Evolutionary conservation across 1,140 invertebrate genomes (phyloP).

Genomic region (Calephelis virginiensis): DNA sequence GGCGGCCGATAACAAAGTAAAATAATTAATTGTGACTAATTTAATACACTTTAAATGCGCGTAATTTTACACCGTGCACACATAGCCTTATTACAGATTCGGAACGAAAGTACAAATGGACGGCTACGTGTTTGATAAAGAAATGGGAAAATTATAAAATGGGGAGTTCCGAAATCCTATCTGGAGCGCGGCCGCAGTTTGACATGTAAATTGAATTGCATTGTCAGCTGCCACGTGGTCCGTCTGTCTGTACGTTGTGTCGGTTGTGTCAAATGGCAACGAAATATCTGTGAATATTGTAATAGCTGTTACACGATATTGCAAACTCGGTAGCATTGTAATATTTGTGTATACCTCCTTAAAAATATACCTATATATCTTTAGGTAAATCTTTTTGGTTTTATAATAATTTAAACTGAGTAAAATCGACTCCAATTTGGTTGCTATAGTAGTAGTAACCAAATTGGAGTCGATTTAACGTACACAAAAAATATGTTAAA

Average conservation of each 20-base stretch:
- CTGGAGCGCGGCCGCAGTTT: conserved; percentile 39
- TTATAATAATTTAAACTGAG: too few species aligned
- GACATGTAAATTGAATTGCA: conserved; percentile 57
- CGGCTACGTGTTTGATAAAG: conserved; percentile 25
- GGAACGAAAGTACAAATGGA: conserved; percentile 18
- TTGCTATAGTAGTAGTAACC: too few species aligned
- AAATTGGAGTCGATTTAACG: too few species aligned
- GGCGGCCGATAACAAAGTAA: conserved; percentile 50
- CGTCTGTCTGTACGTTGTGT: conserved; percentile 21
- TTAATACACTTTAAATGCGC: conserved; percentile 38
- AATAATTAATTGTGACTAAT: conserved; percentile 69
- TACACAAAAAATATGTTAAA: too few species aligned
- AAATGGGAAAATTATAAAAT: conserved; percentile 34
- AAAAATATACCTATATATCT: too few species aligned
- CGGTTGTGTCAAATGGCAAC: conserved; percentile 3
- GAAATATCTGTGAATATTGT: conserved; percentile 9
- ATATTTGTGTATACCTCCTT: too few species aligned
- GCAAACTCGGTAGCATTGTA: too few species aligned
- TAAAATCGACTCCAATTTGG: too few species aligned
- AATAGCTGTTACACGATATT: background rate
- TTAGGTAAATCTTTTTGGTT: too few species aligned
- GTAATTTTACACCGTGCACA: conserved; percentile 31
- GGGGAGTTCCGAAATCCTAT: conserved; percentile 53
- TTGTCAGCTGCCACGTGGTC: conserved; percentile 46
- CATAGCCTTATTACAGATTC: conserved; percentile 22